Base-by-base conservation (phyloP, 2,797 vertebrate genomes). In the Melanotaenia nigrans region DNA sequence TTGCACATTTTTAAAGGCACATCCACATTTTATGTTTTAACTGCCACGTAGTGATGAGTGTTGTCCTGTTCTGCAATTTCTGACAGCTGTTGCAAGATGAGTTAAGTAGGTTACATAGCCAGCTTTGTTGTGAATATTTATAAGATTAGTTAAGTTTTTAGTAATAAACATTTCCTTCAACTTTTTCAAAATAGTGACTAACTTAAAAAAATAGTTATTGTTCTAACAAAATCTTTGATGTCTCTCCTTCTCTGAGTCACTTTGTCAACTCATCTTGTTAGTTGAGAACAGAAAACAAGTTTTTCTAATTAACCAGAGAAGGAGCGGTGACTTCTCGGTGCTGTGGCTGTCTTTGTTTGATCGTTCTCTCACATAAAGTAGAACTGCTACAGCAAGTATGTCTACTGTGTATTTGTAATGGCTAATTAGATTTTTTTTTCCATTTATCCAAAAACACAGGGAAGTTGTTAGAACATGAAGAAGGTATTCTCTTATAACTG, bases 221-320 rank as follows among this genome's bases (percentile, higher is more conserved):
- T 62, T 51, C 3, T 2, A 65, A 49, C 55, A 61, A 71, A 80
- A 68, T 32, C 71, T 68, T 61, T 79, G 62, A 77, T 71, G 45
- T 71, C 63, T 64, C 35, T 60, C 45, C 33, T 62, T 79, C 49
- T 58, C 55, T 75, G 53, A 69, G 68, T 76, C 62, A 84, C 57
- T 42, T 13, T 79, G 65, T 81, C 84, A 84, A 75, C 75, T 78
- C 38, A 73, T 87, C 62, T 68, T 40, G 51, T 53, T 68, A 45
- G 73, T 76, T 72, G 75, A 72, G 78, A 64, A 85, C 60, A 81
- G 42, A 83, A 80, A 86, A 87, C 78, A 73, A 56, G 79, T 81
- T 83, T 89, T 77, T 40, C 77, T 85, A 89, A 90, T 92, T 85
- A 92, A 85, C 58, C 59, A 86, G 63, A 81, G 57, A 65, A 61